phyloP scores from a whole-genome alignment of 1,140 invertebrate species.

The Sesamia nonagrioides region DNA sequence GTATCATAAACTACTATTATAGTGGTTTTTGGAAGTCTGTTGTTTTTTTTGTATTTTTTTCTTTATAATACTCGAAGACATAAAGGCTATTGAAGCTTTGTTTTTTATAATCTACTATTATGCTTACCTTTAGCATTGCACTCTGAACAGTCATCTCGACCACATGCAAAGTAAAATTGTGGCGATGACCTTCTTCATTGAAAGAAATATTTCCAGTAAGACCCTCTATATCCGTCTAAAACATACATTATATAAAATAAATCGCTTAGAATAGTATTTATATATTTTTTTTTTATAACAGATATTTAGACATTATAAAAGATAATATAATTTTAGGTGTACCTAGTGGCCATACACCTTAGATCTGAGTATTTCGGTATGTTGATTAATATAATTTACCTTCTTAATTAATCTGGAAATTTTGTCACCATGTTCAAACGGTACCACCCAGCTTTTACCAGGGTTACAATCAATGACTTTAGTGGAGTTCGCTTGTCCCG shows the following conservation, averaged over 20 bases:
- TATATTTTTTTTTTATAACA: too few relatives aligned
- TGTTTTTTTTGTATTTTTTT: too few relatives aligned
- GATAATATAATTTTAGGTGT: too few relatives aligned
- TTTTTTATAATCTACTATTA: too few relatives aligned
- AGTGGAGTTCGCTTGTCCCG: slow-evolving; percentile 89
- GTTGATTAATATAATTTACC: slow-evolving; percentile 86
- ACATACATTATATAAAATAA: slow-evolving; percentile 24
- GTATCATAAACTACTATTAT: too few relatives aligned
- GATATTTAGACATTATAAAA: too few relatives aligned
- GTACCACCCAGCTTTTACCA: slow-evolving; percentile 93
- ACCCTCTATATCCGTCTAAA: slow-evolving; percentile 93
- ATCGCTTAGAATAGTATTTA: too few relatives aligned
- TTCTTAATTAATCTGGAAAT: slow-evolving; percentile 95
- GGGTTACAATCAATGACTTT: slow-evolving; percentile 94
- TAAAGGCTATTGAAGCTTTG: too few relatives aligned
- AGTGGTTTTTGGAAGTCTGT: too few relatives aligned
- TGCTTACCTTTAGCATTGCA: slow-evolving; percentile 92
- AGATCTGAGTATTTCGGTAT: too few relatives aligned
- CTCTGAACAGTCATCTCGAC: slow-evolving; percentile 98
- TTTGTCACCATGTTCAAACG: slow-evolving; percentile 96
- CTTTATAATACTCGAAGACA: too few relatives aligned
- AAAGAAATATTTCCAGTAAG: slow-evolving; percentile 97
- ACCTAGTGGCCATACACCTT: too few relatives aligned
- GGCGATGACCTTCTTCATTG: slow-evolving; percentile 95
- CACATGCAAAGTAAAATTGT: slow-evolving; percentile 97